Conservation (phyloP, 2,888 invertebrate species). For the Gnatocerus cornutus region DNA sequence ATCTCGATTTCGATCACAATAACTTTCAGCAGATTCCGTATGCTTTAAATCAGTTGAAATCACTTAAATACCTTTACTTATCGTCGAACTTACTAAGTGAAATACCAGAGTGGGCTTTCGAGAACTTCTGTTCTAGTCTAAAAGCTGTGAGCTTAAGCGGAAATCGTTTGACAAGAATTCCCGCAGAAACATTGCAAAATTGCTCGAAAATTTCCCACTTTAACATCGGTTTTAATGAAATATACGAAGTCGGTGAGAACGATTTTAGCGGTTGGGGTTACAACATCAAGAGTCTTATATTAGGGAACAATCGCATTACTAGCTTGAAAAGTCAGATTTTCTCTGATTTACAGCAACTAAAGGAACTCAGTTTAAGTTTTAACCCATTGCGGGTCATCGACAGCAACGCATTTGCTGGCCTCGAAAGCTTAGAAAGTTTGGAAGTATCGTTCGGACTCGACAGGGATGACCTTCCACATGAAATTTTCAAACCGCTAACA, state of each 20-base stretch:
- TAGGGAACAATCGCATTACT: constrained; percentile 89
- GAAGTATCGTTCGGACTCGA: constrained; percentile 91
- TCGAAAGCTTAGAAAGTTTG: constrained; percentile 85
- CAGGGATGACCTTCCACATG: constrained; percentile 84
- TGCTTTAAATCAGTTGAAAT: constrained; percentile 79
- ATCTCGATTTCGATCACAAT: constrained; percentile 89
- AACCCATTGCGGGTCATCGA: constrained; percentile 90
- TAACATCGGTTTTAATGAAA: constrained; percentile 91
- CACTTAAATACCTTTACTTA: constrained; percentile 86
- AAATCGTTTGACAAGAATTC: constrained; percentile 84
- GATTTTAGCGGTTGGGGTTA: constrained; percentile 87
- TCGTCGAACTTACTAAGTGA: constrained; percentile 84
- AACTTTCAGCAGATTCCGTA: constrained; percentile 80
- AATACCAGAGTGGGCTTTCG: constrained; percentile 77
- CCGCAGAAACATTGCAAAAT: constrained; percentile 79
- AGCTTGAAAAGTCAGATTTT: constrained; percentile 82
- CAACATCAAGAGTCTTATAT: constrained; percentile 84
- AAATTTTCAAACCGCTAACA: constrained; percentile 82
- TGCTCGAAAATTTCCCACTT: constrained; percentile 88
- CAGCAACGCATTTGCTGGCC: constrained; percentile 84
- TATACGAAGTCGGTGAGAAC: constrained; percentile 83
- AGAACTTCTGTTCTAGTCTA: constrained; percentile 76
- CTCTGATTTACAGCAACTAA: constrained; percentile 82
- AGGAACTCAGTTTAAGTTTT: constrained; percentile 92
- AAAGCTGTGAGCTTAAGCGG: constrained; percentile 87